Base-by-base conservation (phyloP, 2,797 vertebrate genomes). In the Mormyrus proboscirostris region DNA sequence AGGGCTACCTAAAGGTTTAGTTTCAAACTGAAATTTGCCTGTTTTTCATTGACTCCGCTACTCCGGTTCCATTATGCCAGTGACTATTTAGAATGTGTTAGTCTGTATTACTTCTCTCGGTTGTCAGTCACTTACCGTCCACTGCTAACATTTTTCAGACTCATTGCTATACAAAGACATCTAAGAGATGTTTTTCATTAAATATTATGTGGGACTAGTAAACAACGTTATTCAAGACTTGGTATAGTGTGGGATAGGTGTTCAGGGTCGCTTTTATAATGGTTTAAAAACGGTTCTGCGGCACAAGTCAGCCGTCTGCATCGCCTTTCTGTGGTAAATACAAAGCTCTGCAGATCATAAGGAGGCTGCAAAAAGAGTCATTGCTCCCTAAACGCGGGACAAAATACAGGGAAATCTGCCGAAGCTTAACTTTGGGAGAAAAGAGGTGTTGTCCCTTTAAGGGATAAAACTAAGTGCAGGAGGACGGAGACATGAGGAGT, bases 391-490 rank as follows among this genome's bases (percentile, higher is more conserved):
- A 79, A 79, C 55, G 88, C 90, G 92, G 92, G 92, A 89, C 91
- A 90, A 92, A 50, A 84, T 22, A 50, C 22, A 92, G 92, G 50
- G 89, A 91, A 93, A 93, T 91, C 91, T 92, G 62, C 88, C 90
- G 93, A 49, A 88, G 83, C 88, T 89, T 85, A 76, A 91, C 90
- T 93, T 88, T 51, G 14, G 53, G 51, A 65, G 86, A 38, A 82
- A 89, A 90, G 33, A 91, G 93, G 90, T 91, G 50, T 92, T 93
- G 91, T 92, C 92, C 92, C 94, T 94, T 95, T 94, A 95, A 95
- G 94, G 92, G 91, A 93, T 91, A 94, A 84, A 84, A 94, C 90
- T 94, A 90, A 88, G 85, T 88, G 25, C 90, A 93, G 90, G 91
- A 89, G 91, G 90, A 93, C 86, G 91, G 62, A 85, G 49, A 85